Percentiles rank a stretch among this genome's conserved stretches.
These are phyloP conservation scores for Zapornia atra DNA, from an alignment of 2,113 vertebrate species.

Conservation along the genomic window DNA sequence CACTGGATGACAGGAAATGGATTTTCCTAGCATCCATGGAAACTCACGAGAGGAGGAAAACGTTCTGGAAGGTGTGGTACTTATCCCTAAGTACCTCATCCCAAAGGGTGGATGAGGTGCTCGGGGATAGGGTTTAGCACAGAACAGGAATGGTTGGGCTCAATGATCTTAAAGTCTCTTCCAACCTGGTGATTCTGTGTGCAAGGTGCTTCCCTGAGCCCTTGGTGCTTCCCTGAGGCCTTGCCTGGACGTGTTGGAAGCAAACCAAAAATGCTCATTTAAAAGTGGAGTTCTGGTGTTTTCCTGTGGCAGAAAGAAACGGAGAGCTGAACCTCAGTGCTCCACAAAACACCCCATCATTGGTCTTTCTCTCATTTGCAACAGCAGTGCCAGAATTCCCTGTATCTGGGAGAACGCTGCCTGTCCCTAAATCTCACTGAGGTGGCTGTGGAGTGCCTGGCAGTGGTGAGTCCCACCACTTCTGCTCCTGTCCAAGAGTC, in stretches of 20 bases:
- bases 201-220: not conserved
- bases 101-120: too few relatives aligned
- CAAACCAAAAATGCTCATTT: not conserved
- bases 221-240: not conserved
- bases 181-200: too few relatives aligned
- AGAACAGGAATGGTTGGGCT: too few relatives aligned
- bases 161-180: too few relatives aligned
- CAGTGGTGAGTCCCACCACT: not conserved
- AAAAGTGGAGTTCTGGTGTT: not conserved
- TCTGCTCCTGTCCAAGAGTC: not conserved
- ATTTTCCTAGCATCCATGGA: not conserved
- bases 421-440: not conserved
- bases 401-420: accelerated
- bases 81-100: too few relatives aligned
- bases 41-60: not conserved
- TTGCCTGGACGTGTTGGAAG: not conserved
- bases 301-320: not conserved
- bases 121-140: too few relatives aligned
- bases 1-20: not conserved
- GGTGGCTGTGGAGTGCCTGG: accelerated
- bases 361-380: not conserved
- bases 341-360: too few relatives aligned
- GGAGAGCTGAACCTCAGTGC: too few relatives aligned
- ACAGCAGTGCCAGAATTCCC: accelerated
- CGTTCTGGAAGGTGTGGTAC: not conserved